Conservation (phyloP, 1,140 invertebrate genomes). For the Aphelenchoides besseyi region DNA sequence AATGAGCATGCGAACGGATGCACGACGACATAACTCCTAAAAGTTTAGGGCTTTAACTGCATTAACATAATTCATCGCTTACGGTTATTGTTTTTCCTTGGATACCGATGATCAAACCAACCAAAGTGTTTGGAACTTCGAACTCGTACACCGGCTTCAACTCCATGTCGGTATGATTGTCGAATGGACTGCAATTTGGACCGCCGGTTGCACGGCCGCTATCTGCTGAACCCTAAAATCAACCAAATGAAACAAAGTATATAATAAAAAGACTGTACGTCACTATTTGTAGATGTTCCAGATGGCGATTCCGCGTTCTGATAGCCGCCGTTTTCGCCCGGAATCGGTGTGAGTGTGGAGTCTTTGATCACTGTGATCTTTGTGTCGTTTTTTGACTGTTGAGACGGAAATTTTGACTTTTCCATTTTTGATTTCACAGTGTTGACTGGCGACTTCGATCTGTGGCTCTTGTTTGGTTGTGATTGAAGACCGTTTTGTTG, state of each 20-base stretch:
- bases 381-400: neutral
- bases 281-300: conserved; percentile 41
- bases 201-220: conserved; percentile 47
- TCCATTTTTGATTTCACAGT: neutral
- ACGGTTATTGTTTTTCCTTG: conserved; percentile 61
- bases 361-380: neutral
- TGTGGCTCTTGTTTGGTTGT: neutral
- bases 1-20: conserved; percentile 58
- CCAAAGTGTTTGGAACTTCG: conserved; percentile 61
- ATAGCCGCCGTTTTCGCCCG: conserved; percentile 26
- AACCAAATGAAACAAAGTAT: conserved; percentile 26
- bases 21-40: conserved; percentile 57
- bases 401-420: neutral
- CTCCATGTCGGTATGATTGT: conserved; percentile 20
- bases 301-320: conserved; percentile 47
- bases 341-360: conserved; percentile 1
- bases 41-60: conserved; percentile 25
- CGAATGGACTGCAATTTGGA: conserved; percentile 42
- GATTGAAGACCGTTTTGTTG: neutral
- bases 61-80: neutral
- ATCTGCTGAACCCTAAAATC: conserved; percentile 47
- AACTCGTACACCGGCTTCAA: conserved; percentile 59
- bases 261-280: conserved; percentile 30
- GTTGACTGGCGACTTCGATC: neutral
- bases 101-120: conserved; percentile 61